phyloP scores from a whole-genome alignment of 2,797 vertebrate species.

The Danionella dracula region DNA sequence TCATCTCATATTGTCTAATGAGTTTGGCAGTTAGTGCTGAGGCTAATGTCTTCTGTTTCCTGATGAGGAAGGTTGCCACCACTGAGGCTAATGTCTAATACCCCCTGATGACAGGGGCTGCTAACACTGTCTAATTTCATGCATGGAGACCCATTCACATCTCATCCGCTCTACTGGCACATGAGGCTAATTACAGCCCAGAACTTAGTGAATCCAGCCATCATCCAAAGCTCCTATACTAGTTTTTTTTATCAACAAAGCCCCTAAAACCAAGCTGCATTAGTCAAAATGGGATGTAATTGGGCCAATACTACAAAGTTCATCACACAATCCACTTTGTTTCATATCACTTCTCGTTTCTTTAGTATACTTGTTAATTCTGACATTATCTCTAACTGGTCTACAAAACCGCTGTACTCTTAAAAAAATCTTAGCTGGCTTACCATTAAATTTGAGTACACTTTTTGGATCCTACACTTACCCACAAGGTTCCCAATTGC shows the following conservation, averaged over 20 bases:
- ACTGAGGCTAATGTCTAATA: slow-evolving; percentile 49
- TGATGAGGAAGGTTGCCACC: slow-evolving; percentile 27
- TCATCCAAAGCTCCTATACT: slow-evolving; percentile 27
- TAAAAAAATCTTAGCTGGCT: too few species aligned
- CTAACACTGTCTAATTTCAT: slow-evolving; percentile 39
- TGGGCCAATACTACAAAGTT: too few species aligned
- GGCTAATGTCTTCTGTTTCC: slow-evolving; percentile 18
- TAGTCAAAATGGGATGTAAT: not conserved
- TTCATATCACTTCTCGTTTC: too few species aligned
- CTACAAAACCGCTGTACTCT: too few species aligned
- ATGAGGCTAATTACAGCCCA: slow-evolving; percentile 47
- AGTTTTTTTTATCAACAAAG: slow-evolving; percentile 41
- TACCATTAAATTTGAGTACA: too few species aligned
- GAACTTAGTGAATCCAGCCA: slow-evolving; percentile 35
- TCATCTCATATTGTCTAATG: slow-evolving; percentile 1
- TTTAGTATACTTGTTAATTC: too few species aligned
- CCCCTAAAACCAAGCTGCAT: slow-evolving; percentile 53
- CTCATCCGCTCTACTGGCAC: slow-evolving; percentile 36
- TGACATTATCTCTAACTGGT: too few species aligned
- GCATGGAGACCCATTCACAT: slow-evolving; percentile 43
- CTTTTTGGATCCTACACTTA: too few species aligned
- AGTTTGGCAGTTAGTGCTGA: slow-evolving; percentile 6
- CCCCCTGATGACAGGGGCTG: slow-evolving; percentile 48
- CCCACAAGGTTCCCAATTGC: too few species aligned
- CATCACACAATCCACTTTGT: too few species aligned